Evolutionary conservation across 2,113 vertebrate species (phyloP).

Genomic region (Phoxinus phoxinus): DNA sequence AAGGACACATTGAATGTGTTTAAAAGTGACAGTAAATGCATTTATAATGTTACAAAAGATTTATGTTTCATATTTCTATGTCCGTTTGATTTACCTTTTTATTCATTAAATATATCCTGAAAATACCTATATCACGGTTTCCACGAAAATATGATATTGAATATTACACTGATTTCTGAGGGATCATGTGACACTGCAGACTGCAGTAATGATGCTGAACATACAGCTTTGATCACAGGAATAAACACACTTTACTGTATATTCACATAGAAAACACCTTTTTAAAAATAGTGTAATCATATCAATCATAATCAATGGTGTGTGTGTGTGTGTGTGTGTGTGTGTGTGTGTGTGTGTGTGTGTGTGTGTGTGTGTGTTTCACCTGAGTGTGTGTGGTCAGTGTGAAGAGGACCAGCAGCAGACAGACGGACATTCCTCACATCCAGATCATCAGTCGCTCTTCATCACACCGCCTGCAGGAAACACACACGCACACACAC

Average conservation of each 20-base stretch:
- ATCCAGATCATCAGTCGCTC: constrained; percentile 2
- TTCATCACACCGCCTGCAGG: constrained; percentile 22
- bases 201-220: background rate
- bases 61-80: background rate
- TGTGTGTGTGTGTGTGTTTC: background rate
- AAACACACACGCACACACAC: background rate
- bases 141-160: background rate
- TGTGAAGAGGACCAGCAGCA: constrained; percentile 51
- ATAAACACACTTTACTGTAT: background rate
- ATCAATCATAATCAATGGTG: too few species aligned
- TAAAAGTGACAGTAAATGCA: too few species aligned
- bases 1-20: background rate
- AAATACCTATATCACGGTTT: background rate
- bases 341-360: too few species aligned
- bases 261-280: background rate
- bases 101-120: background rate
- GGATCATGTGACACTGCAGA: background rate
- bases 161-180: background rate
- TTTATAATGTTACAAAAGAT: background rate
- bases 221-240: background rate
- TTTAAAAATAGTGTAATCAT: background rate
- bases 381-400: constrained; percentile 56
- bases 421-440: constrained; percentile 53
- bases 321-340: too few species aligned
- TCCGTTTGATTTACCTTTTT: background rate